Evolutionary conservation across 2,888 invertebrate genomes (phyloP), one percentile per base, ranked within the genome.

Genomic region (Lingula anatina): DNA sequence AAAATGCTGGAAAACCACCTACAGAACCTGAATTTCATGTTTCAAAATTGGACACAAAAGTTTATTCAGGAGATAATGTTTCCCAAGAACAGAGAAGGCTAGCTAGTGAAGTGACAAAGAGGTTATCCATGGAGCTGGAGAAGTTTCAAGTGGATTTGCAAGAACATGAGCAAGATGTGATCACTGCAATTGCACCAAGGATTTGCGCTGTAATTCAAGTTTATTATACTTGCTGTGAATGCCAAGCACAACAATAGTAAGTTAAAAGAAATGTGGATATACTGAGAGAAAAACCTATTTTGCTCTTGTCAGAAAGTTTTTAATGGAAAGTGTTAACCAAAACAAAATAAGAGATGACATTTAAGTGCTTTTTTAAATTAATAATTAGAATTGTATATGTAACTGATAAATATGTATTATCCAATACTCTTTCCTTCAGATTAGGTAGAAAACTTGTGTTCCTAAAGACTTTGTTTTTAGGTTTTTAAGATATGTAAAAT

Each of bases 151-250:
- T 44, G 9, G 44, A 44, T 28, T 31, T 38, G 2, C 25, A 26
- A 4, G 57, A n/a, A n/a, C n/a, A 31, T 40, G 26, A 21, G 35
- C 31, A 26, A 31, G 64, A 68, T 51, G 53, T 71, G 15, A 57
- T 70, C 24, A 57, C 58, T 36, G 61, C 59, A n/a, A 65, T 64
- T 5, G 57, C 68, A 27, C 68, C 71, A 0, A 53, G 70, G 26
- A 60, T 72, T 4, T 70, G 69, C 55, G 67, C 67, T 44, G 66
- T 71, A 23, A 64, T 73, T 24, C 67, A 71, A 44, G 68, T 68
- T 5, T 73, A 65, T 56, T 73, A 72, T 45, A 61, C 64, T 49
- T 65, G 66, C 44, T 69, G 68, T 53, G 48, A 63, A 7, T 62
- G 62, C 51, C 60, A 57, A 20, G 46, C 53, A 20, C 50, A 49